Conservation (phyloP, 1,140 invertebrate species). For the Drosophila baimaii region DNA sequence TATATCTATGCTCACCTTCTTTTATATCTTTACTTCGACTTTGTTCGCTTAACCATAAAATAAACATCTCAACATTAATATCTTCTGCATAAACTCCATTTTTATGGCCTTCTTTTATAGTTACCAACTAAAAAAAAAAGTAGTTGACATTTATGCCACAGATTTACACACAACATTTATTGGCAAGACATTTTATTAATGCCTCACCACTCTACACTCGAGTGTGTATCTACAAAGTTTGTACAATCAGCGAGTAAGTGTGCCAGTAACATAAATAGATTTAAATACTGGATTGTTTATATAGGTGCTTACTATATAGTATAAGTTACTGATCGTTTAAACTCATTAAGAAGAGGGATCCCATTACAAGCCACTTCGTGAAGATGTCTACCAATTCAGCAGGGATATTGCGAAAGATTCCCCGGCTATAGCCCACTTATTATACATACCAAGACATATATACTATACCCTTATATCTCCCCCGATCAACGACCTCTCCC, state of each 20-base stretch:
- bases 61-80: not conserved
- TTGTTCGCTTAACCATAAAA: not conserved
- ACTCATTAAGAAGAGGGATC: conserved; percentile 8
- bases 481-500: conserved; percentile 62
- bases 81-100: not conserved
- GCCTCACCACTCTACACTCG: not conserved
- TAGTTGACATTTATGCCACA: conserved; percentile 2
- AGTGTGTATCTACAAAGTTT: not conserved
- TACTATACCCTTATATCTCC: conserved; percentile 8
- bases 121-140: not conserved
- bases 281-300: conserved; percentile 10
- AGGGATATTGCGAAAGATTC: conserved; percentile 40
- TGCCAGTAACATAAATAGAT: conserved; percentile 16
- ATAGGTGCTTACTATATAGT: not conserved
- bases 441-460: too few relatives aligned
- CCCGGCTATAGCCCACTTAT: not conserved
- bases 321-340: not conserved
- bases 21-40: too few relatives aligned
- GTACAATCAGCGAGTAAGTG: conserved; percentile 11
- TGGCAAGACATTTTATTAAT: not conserved
- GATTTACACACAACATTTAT: not conserved
- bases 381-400: conserved; percentile 29
- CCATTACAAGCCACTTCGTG: conserved; percentile 24
- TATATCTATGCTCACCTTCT: too few relatives aligned
- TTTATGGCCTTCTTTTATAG: not conserved